phyloP scores from a whole-genome alignment of 2,888 invertebrate species.

The Synanthedon formicaeformis region DNA sequence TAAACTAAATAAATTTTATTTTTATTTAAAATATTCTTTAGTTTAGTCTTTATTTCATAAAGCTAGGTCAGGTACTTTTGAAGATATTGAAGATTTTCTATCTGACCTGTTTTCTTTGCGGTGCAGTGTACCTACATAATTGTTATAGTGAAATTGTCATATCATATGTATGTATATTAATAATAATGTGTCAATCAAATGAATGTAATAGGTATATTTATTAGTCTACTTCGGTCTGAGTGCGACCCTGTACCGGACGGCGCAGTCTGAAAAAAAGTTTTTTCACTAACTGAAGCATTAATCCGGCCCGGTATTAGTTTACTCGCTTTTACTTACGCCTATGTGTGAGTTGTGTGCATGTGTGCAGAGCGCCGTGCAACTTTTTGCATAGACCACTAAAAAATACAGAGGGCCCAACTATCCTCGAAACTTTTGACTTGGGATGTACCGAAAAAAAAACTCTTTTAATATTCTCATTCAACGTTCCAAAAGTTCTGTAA shows the following conservation, averaged over 20 bases:
- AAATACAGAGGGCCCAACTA: slow-evolving; percentile 27
- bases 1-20: no score
- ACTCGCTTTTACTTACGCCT: slow-evolving; percentile 55
- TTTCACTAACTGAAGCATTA: slow-evolving; percentile 72
- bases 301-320: slow-evolving; percentile 70
- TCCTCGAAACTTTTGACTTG: slow-evolving; percentile 7
- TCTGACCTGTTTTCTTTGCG: no score
- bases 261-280: slow-evolving; percentile 68
- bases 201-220: not conserved
- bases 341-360: slow-evolving; percentile 43
- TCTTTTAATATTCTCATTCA: slow-evolving; percentile 15
- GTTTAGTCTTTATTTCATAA: no score
- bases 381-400: slow-evolving; percentile 50
- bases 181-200: no score
- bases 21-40: no score
- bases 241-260: slow-evolving; percentile 60
- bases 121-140: no score
- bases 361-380: slow-evolving; percentile 56
- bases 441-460: slow-evolving; percentile 15
- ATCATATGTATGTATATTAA: no score
- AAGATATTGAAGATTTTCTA: no score
- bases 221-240: slow-evolving; percentile 14
- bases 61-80: no score
- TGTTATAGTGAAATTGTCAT: no score
- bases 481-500: slow-evolving; percentile 2